These are phyloP conservation scores for Ophioninae sp. DNA, from an alignment of 2,888 invertebrate genomes.

Conservation along the genomic window DNA sequence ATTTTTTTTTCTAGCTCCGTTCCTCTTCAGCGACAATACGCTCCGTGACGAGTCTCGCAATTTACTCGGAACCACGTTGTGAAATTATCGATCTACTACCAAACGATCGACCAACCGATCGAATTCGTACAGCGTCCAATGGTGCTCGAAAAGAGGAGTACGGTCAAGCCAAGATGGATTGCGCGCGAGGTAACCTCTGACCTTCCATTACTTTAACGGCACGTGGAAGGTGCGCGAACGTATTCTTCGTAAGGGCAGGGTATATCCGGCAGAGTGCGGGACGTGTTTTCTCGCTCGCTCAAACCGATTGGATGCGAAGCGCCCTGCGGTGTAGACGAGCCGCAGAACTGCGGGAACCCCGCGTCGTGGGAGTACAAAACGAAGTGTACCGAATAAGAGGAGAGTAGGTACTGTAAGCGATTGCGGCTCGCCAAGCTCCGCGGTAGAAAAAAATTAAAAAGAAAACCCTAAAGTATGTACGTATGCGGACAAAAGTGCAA, in stretches of 20 bases:
- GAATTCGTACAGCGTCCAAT: background rate
- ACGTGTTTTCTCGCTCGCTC: constrained; percentile 43
- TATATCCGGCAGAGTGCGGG: constrained; percentile 52
- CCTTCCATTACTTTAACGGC: constrained; percentile 56
- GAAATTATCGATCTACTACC: constrained; percentile 30
- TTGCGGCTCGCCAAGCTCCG: constrained; percentile 52
- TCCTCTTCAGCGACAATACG: background rate
- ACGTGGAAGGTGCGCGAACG: constrained; percentile 39
- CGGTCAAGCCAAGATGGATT: constrained; percentile 26
- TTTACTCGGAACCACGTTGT: constrained; percentile 11
- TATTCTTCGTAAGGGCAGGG: constrained; percentile 41
- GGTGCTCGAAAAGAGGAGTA: background rate
- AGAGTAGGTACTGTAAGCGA: constrained; percentile 42
- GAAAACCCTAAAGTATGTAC: background rate
- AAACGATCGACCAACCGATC: constrained; percentile 10
- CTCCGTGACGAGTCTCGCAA: constrained; percentile 2
- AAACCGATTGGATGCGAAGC: constrained; percentile 35
- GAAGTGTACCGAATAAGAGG: constrained; percentile 58
- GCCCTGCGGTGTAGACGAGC: constrained; percentile 60
- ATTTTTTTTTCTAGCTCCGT: constrained; percentile 37
- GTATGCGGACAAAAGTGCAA: constrained; percentile 35
- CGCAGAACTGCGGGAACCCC: constrained; percentile 44
- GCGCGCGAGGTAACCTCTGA: constrained; percentile 46
- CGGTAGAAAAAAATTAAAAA: constrained; percentile 19
- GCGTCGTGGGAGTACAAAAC: constrained; percentile 63